Conservation (phyloP, 2,113 vertebrate genomes). For the Nestor notabilis region DNA sequence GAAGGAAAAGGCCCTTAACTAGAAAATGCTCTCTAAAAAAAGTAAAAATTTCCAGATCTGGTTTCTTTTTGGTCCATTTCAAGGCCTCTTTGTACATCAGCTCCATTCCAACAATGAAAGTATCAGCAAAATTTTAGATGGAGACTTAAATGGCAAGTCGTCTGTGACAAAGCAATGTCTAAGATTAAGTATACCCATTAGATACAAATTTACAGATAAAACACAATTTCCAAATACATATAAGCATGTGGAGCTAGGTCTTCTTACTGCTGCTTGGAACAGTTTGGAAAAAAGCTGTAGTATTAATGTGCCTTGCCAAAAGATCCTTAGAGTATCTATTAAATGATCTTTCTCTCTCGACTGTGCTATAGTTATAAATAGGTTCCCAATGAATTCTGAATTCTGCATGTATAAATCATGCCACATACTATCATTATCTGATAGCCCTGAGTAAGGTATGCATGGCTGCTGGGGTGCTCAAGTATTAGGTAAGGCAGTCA, state of each 20-base stretch:
- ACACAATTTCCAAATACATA: constrained; percentile 40
- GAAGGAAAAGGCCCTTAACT: neutral
- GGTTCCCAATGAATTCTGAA: constrained; percentile 63
- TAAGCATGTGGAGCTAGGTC: neutral
- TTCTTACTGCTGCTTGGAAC: neutral
- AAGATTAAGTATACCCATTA: constrained; percentile 2
- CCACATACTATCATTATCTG: constrained; percentile 53
- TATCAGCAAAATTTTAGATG: neutral
- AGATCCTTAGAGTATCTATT: constrained; percentile 36
- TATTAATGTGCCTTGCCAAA: constrained; percentile 64
- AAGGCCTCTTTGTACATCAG: neutral
- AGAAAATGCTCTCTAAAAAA: neutral
- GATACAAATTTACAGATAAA: constrained; percentile 45
- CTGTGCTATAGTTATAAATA: constrained; percentile 55
- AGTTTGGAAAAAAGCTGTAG: constrained; percentile 13
- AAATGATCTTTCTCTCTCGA: constrained; percentile 51
- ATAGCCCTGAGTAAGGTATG: constrained; percentile 60
- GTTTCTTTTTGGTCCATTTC: neutral
- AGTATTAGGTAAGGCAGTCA: constrained; percentile 24
- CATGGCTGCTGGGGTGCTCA: constrained; percentile 13
- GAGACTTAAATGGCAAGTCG: neutral
- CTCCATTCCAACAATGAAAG: neutral
- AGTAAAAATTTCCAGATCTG: neutral
- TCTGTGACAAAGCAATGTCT: neutral
- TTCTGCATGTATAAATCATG: constrained; percentile 64